These are phyloP conservation scores for Glaucopsyche alexis DNA, from an alignment of 2,888 invertebrate species.

Conservation along the genomic window DNA sequence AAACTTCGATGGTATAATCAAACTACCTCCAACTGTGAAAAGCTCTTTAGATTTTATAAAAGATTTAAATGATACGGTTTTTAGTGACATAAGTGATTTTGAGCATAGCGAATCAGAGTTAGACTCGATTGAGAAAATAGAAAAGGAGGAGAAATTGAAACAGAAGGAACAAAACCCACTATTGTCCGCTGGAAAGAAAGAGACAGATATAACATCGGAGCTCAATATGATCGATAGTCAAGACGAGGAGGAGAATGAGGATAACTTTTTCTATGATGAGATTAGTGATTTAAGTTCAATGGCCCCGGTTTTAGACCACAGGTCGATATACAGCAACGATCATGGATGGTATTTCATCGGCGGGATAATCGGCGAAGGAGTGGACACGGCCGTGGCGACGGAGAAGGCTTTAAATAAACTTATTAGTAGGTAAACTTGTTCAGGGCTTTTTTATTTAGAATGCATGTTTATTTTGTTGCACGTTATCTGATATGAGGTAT, in stretches of 20 bases:
- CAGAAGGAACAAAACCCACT: slow-evolving; percentile 68
- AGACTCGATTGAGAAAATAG: slow-evolving; percentile 79
- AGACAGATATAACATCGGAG: slow-evolving; percentile 44
- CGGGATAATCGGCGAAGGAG: slow-evolving; percentile 86
- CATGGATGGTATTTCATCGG: slow-evolving; percentile 93
- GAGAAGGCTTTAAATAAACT: slow-evolving; percentile 87
- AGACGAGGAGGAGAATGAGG: slow-evolving; percentile 59
- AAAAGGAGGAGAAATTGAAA: slow-evolving; percentile 70
- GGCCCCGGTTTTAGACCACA: slow-evolving; percentile 81
- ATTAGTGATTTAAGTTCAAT: slow-evolving; percentile 76
- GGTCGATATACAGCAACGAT: slow-evolving; percentile 82
- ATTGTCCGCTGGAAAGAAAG: slow-evolving; percentile 59
- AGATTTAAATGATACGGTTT: slow-evolving; percentile 82
- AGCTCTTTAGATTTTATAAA: slow-evolving; percentile 81
- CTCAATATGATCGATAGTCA: slow-evolving; percentile 51
- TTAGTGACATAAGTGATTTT: slow-evolving; percentile 83
- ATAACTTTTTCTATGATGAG: slow-evolving; percentile 67
- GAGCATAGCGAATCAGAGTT: slow-evolving; percentile 82
- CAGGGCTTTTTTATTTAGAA: slow-evolving; percentile 42
- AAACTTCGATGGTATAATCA: slow-evolving; percentile 57
- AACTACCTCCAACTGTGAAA: slow-evolving; percentile 74
- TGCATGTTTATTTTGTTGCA: slow-evolving; percentile 35
- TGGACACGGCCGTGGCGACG: slow-evolving; percentile 83
- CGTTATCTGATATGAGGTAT: slow-evolving; percentile 29
- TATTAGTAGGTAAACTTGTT: slow-evolving; percentile 87